Evolutionary conservation across 2,113 vertebrate genomes (phyloP).

Genomic region (Hippopotamus amphibius): DNA sequence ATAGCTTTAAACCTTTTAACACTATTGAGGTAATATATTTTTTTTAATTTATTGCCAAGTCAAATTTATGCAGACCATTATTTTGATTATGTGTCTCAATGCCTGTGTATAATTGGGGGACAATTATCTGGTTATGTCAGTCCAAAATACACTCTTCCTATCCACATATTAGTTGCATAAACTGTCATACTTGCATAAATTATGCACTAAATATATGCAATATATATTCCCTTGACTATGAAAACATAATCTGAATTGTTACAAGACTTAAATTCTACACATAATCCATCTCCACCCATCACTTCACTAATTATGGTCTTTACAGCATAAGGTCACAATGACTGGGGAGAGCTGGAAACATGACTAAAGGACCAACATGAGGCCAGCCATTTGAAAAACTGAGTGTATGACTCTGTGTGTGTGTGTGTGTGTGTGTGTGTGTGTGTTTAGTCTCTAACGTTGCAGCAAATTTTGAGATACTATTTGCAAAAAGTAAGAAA

Average conservation of each 20-base stretch:
- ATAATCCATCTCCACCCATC: background rate
- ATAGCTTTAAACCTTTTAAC: slow-evolving; percentile 62
- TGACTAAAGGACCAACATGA: background rate
- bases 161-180: background rate
- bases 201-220: background rate
- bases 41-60: slow-evolving; percentile 45
- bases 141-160: background rate
- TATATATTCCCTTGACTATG: background rate
- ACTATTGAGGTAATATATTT: slow-evolving; percentile 29
- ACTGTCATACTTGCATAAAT: background rate
- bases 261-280: background rate
- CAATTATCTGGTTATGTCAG: slow-evolving; percentile 42
- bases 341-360: background rate
- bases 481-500: background rate
- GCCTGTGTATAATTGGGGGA: background rate
- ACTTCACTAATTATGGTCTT: background rate
- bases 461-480: background rate
- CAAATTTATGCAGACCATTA: slow-evolving; percentile 4
- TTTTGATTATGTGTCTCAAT: slow-evolving; percentile 29
- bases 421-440: background rate
- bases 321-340: slow-evolving; percentile 19
- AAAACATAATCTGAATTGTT: background rate
- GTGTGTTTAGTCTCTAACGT: background rate
- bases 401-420: background rate
- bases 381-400: background rate